A percentile compares a stretch with the other conserved stretches of the same genome.
These are phyloP conservation scores for Chrysaora quinquecirrha DNA, from an alignment of 30 jellyfish, hydroid and myxozoan species.

Conservation along the genomic window DNA sequence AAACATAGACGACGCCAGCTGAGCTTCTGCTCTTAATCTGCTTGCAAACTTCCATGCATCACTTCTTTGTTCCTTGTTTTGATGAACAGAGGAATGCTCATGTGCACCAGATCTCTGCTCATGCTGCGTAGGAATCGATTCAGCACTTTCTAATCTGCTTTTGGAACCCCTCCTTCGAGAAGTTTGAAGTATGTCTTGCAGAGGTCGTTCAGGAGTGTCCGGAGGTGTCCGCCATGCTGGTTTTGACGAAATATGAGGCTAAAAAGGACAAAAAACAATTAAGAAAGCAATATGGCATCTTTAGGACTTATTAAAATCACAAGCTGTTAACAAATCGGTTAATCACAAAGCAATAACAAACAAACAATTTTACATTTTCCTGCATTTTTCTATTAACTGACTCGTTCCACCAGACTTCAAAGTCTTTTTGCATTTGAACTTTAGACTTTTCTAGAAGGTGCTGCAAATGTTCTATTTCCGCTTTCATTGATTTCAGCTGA, in stretches of 20 bases:
- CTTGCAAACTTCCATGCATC: constrained; percentile 61
- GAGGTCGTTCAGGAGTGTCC: constrained; percentile 62
- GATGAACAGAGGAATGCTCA: neutral
- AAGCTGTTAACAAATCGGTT: no score
- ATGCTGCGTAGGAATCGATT: neutral
- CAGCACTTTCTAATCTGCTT: constrained; percentile 1
- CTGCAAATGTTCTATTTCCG: constrained; percentile 97
- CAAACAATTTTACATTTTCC: no score
- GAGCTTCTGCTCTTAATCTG: constrained; percentile 66
- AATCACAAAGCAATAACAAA: no score
- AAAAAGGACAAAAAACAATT: neutral
- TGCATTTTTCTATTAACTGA: constrained; percentile 20
- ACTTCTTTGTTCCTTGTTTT: constrained; percentile 2
- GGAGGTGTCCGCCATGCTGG: constrained; percentile 81
- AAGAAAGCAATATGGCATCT: no score
- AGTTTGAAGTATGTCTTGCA: constrained; percentile 47
- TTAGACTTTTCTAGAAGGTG: constrained; percentile 88
- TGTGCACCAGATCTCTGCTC: neutral
- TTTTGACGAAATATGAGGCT: constrained; percentile 37
- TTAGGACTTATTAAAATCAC: no score
- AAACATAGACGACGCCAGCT: constrained; percentile 54
- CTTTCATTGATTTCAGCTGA: constrained; percentile 77
- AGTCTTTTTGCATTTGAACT: constrained; percentile 92
- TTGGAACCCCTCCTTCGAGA: neutral
- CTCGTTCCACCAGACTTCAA: constrained; percentile 95